Percentiles rank a stretch among this genome's conserved stretches.
phyloP scores from a whole-genome alignment of 2,797 vertebrate species.

The Botia almorhae region DNA sequence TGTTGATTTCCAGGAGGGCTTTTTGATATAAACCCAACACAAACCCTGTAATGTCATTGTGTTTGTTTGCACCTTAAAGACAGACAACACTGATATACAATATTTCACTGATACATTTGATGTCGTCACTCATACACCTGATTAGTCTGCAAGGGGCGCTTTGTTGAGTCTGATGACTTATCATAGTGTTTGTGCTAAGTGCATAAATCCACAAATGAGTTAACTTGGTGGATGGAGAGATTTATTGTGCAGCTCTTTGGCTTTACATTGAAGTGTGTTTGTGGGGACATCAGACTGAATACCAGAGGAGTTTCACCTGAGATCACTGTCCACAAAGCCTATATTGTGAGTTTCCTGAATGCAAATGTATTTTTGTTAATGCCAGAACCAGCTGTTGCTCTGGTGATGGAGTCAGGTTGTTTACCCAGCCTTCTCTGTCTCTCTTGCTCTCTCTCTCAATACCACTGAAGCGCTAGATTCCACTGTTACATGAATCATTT shows the following conservation, averaged over 20 bases:
- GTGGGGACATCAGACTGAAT: neutral
- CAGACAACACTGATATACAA: neutral
- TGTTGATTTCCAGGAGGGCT: conserved; percentile 44
- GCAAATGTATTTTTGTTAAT: conserved; percentile 13
- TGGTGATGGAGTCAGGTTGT: neutral
- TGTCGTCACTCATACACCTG: neutral
- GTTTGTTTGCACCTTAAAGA: conserved; percentile 61
- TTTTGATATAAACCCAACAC: conserved; percentile 39
- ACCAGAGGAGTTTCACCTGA: neutral
- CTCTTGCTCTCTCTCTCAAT: neutral
- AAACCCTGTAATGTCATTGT: neutral
- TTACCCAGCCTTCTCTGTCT: neutral
- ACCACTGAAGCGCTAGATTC: conserved; percentile 36
- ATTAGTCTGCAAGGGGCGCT: neutral
- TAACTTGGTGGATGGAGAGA: neutral
- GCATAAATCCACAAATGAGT: neutral
- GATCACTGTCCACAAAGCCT: neutral
- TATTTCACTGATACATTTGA: conserved; percentile 27
- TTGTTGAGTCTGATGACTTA: neutral
- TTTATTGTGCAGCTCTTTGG: neutral
- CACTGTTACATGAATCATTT: conserved; percentile 8
- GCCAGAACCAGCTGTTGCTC: conserved; percentile 21
- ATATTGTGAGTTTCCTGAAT: conserved; percentile 20
- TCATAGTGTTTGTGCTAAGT: neutral
- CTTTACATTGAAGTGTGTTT: too few species aligned